Evolutionary conservation across 2,888 invertebrate genomes (phyloP).

Genomic region (Tetragnatha montana): DNA sequence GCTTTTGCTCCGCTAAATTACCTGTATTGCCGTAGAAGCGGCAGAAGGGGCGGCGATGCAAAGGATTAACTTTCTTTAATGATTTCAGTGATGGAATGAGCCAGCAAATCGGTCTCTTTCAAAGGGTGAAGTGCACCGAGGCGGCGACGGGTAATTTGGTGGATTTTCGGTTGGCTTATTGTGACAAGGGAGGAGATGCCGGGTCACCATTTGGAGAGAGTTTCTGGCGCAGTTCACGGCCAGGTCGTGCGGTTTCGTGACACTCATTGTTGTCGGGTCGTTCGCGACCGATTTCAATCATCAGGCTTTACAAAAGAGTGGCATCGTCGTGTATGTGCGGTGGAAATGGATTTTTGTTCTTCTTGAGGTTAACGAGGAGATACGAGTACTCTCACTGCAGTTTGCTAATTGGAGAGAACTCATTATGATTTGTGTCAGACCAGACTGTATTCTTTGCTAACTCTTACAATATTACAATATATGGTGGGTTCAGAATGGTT

Average conservation of each 20-base stretch:
- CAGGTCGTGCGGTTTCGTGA: constrained; percentile 10
- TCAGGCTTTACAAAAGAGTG: no score
- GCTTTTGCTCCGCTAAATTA: background rate
- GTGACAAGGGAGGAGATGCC: constrained; percentile 11
- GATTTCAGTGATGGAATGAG: constrained; percentile 53
- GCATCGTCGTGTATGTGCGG: no score
- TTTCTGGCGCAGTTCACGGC: constrained; percentile 38
- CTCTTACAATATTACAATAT: no score
- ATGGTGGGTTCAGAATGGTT: no score
- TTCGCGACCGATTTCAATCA: background rate
- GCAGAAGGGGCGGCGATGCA: background rate
- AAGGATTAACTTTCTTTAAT: constrained; percentile 35
- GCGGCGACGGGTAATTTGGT: constrained; percentile 30
- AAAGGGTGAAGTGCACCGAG: constrained; percentile 24
- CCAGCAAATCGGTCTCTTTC: constrained; percentile 40
- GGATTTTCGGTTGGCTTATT: constrained; percentile 14
- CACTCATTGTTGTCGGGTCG: constrained; percentile 21
- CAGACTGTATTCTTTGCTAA: no score
- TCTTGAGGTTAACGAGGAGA: no score
- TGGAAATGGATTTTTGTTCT: no score
- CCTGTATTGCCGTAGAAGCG: background rate
- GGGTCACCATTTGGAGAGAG: constrained; percentile 45
- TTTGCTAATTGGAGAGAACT: no score
- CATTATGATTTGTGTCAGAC: no score
- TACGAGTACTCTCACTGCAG: no score